Evolutionary conservation across 2,888 invertebrate species (phyloP), one percentile per base, ranked within the genome.

Genomic region (Tuberolachnus salignus): DNA sequence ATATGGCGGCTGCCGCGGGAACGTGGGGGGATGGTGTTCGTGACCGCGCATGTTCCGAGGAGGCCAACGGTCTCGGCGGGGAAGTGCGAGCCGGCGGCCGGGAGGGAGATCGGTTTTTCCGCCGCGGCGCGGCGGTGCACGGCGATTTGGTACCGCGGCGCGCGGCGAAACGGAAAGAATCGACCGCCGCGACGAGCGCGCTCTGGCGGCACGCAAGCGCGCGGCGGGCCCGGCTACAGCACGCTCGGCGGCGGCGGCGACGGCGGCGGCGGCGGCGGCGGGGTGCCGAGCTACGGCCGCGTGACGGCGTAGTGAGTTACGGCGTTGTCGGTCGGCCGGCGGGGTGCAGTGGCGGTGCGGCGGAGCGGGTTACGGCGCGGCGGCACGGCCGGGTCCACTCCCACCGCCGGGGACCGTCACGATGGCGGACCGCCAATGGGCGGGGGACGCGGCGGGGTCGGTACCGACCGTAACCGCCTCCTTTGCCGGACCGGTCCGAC

Each of bases 401-500:
- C 34, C 34, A 34, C 34, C 34, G 34, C 34, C 34, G 34, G 34
- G 34, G 34, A 34, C 55, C 49, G 21, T 49, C 49, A n/a, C 75
- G 75, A 75, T 75, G 75, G 75, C 75, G 67, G 75, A 49, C 75
- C 9, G 26, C 49, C 67, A 66, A 59, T 59, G 34, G 67, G 59
- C 67, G 67, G 67, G 64, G 67, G 67, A 26, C 75, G 75, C 57
- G 67, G 66, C 57, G 66, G 75, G 57, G 57, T 21, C 66, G 23
- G 57, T 49, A 44, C 61, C 19, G 26, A 34, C 51, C 61, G 72
- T 63, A 16, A 46, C 55, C 75, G 67, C 67, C 75, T 55, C 67
- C 67, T 14, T 8, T 21, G 10, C 75, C 49, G 67, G 75, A 78
- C 75, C 75, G 75, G 75, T 78, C 75, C 67, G 66, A 78, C 75